Evolutionary conservation across 2,888 invertebrate genomes (phyloP).

Genomic region (Lysandra bellargus): DNA sequence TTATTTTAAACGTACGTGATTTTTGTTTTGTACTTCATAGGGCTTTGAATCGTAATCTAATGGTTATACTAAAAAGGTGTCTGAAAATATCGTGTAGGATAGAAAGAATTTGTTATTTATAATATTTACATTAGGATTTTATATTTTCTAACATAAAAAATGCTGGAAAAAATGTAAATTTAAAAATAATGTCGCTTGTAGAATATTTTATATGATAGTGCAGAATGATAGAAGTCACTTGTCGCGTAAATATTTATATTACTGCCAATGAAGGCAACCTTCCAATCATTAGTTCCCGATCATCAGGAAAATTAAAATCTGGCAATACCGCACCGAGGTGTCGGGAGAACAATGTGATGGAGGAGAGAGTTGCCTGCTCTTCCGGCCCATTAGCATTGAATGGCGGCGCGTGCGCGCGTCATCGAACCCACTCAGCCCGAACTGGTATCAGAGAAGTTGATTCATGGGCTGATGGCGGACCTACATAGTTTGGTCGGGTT

Average conservation of each 20-base stretch:
- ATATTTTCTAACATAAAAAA: neutral
- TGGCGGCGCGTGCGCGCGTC: constrained; percentile 61
- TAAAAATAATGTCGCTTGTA: neutral
- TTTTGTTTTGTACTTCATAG: constrained; percentile 5
- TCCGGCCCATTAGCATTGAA: constrained; percentile 79
- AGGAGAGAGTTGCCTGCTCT: constrained; percentile 69
- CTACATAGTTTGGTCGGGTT: no score
- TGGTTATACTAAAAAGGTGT: neutral
- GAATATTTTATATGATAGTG: no score
- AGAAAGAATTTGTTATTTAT: neutral
- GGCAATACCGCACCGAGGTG: constrained; percentile 35
- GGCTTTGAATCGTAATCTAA: constrained; percentile 15
- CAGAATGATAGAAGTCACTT: no score
- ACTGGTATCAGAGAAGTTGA: constrained; percentile 43
- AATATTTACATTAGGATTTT: neutral
- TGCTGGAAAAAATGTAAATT: neutral
- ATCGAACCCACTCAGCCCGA: constrained; percentile 47
- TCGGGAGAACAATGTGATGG: constrained; percentile 63
- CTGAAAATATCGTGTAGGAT: neutral
- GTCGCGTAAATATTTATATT: no score
- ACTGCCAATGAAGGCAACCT: neutral
- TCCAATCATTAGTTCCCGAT: neutral
- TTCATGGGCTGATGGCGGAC: no score
- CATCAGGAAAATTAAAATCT: neutral
- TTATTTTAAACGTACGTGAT: constrained; percentile 16